Evolutionary conservation across 2,113 vertebrate species (phyloP).

Genomic region (Pituophis catenifer): DNA sequence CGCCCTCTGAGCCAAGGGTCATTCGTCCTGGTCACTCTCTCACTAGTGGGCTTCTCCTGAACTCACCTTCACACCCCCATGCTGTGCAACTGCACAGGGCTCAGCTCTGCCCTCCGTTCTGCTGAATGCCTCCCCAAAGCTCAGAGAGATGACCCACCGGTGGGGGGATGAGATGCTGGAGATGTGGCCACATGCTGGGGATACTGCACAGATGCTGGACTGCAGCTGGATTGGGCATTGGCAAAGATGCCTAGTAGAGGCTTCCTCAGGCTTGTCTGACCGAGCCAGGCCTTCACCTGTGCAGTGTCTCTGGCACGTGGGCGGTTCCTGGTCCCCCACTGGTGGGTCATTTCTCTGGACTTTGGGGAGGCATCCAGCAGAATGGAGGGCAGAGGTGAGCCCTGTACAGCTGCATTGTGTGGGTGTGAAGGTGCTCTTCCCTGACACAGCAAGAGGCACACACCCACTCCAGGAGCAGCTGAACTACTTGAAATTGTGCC

Average conservation of each 20-base stretch:
- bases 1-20: neutral
- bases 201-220: too few species aligned
- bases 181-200: neutral
- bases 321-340: neutral
- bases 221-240: neutral
- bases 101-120: neutral
- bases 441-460: neutral
- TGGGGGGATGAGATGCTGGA: neutral
- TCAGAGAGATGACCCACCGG: neutral
- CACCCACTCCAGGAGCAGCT: neutral
- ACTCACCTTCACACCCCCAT: too few species aligned
- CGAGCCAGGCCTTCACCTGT: neutral
- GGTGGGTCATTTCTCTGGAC: neutral
- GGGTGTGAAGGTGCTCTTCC: neutral
- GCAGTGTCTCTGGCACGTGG: neutral
- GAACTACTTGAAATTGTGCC: neutral
- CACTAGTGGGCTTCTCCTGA: neutral
- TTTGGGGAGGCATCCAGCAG: neutral
- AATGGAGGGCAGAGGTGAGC: neutral
- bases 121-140: neutral
- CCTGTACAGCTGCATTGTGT: neutral
- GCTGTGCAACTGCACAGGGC: too few species aligned
- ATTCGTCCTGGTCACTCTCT: neutral
- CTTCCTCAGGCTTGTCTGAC: neutral
- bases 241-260: neutral